These are phyloP conservation scores for Ischnus inquisitorius DNA, from an alignment of 2,888 invertebrate genomes.

Conservation along the genomic window DNA sequence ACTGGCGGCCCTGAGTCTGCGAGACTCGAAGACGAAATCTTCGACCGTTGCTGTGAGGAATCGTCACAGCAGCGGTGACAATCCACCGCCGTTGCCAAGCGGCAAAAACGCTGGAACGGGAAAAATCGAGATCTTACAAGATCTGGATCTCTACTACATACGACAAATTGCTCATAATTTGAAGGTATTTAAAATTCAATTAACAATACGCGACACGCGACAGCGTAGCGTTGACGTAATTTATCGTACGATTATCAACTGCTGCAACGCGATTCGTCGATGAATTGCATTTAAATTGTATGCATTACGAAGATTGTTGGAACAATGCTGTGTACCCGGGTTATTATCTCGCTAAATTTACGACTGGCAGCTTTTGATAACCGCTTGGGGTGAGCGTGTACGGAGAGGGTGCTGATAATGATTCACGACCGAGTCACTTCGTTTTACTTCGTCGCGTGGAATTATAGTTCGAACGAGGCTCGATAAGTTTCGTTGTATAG, in stretches of 20 bases:
- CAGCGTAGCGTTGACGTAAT: not conserved
- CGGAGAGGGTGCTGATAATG: slow-evolving; percentile 39
- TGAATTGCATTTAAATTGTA: not conserved
- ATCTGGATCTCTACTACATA: slow-evolving; percentile 87
- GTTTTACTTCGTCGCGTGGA: slow-evolving; percentile 31
- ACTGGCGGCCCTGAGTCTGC: slow-evolving; percentile 85
- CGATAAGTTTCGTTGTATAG: not conserved
- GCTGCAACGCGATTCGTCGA: not conserved
- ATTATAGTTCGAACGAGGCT: slow-evolving; percentile 21
- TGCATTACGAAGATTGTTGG: slow-evolving; percentile 19
- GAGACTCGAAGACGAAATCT: slow-evolving; percentile 79
- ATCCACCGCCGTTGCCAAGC: slow-evolving; percentile 69
- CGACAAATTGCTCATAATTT: slow-evolving; percentile 87
- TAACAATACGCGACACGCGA: too few relatives aligned
- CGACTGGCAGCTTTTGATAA: slow-evolving; percentile 52
- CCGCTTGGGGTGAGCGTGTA: not conserved
- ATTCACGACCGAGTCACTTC: slow-evolving; percentile 43
- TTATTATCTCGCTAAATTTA: slow-evolving; percentile 62
- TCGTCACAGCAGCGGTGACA: slow-evolving; percentile 80
- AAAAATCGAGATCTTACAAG: slow-evolving; percentile 86
- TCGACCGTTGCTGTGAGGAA: slow-evolving; percentile 76
- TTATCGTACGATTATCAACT: not conserved
- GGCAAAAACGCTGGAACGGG: slow-evolving; percentile 76
- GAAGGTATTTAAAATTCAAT: slow-evolving; percentile 83
- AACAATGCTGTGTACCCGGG: slow-evolving; percentile 52